Conservation (phyloP, 1,140 invertebrate genomes). For the Callitettix versicolor region DNA sequence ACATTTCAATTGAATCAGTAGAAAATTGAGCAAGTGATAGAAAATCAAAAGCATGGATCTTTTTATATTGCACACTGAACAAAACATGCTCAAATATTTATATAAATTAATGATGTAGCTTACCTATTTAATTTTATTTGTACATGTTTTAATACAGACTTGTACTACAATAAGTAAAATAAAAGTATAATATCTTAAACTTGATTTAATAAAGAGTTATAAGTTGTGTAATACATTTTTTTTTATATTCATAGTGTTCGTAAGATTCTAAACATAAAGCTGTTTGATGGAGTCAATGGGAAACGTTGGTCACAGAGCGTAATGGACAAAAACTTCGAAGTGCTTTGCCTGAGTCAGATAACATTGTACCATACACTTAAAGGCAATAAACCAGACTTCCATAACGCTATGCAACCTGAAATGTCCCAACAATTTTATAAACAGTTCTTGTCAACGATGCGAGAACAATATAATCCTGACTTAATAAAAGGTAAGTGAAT, state of each 20-base stretch:
- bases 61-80: too few relatives aligned
- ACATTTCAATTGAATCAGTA: too few relatives aligned
- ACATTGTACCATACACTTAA: constrained; percentile 77
- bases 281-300: constrained; percentile 76
- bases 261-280: constrained; percentile 70
- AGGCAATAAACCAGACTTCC: constrained; percentile 89
- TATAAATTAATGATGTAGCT: too few relatives aligned
- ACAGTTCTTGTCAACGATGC: constrained; percentile 58
- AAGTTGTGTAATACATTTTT: neutral
- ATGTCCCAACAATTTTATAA: constrained; percentile 69
- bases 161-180: too few relatives aligned
- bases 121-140: too few relatives aligned
- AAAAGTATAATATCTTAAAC: too few relatives aligned
- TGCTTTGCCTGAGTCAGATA: constrained; percentile 73
- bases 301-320: constrained; percentile 66
- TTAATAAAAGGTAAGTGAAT: constrained; percentile 67
- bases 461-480: constrained; percentile 51
- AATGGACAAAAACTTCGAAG: constrained; percentile 59
- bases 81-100: too few relatives aligned
- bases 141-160: too few relatives aligned
- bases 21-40: too few relatives aligned
- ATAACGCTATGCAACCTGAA: constrained; percentile 70
- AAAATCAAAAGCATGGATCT: too few relatives aligned
- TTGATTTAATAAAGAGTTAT: too few relatives aligned
- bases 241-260: constrained; percentile 45